Evolutionary conservation across 2,797 vertebrate species (phyloP).

Genomic region (Platalea minor): DNA sequence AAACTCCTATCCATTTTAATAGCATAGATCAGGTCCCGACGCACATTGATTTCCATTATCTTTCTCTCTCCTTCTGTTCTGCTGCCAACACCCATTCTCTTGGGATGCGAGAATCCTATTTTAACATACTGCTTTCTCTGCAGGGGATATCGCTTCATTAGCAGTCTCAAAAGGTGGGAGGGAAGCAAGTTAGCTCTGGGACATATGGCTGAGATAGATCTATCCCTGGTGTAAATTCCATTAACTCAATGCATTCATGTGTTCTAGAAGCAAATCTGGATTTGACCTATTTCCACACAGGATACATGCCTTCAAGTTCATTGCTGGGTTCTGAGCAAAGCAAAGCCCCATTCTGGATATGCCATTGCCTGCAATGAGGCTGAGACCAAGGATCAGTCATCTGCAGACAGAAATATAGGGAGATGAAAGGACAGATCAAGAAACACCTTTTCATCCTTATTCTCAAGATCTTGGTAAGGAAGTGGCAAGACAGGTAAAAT

Average conservation of each 20-base stretch:
- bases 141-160: not conserved
- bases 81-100: not conserved
- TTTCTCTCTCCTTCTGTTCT: not conserved
- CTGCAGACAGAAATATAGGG: not conserved
- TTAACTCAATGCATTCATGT: not conserved
- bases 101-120: not conserved
- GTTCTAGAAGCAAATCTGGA: not conserved
- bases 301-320: not conserved
- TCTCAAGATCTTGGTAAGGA: not conserved
- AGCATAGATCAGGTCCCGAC: not conserved
- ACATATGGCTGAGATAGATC: not conserved
- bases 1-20: not conserved
- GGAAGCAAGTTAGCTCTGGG: not conserved
- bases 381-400: not conserved
- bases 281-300: not conserved
- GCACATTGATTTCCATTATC: not conserved
- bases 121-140: not conserved
- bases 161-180: not conserved
- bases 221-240: not conserved
- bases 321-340: not conserved
- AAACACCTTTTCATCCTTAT: not conserved
- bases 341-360: not conserved
- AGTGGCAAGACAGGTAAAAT: not conserved
- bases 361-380: not conserved
- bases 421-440: not conserved